Evolutionary conservation across 2,888 invertebrate genomes (phyloP).

Genomic region (Trilocha varians): DNA sequence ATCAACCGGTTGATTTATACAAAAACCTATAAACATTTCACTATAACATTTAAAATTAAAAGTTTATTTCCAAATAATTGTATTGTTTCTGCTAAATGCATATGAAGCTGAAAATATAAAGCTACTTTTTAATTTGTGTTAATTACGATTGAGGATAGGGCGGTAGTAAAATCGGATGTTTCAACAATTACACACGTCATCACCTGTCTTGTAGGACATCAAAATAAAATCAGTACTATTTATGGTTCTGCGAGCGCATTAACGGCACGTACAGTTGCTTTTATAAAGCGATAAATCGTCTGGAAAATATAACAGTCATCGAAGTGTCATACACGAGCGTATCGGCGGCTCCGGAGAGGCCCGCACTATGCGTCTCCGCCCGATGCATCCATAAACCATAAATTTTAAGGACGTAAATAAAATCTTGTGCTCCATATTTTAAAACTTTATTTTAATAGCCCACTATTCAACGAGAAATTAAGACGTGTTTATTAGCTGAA

Average conservation of each 20-base stretch:
- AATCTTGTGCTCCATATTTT: slow-evolving; percentile 67
- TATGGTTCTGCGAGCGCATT: slow-evolving; percentile 65
- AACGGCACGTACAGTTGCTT: slow-evolving; percentile 58
- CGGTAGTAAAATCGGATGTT: slow-evolving; percentile 48
- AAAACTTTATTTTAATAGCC: slow-evolving; percentile 69
- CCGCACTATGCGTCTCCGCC: slow-evolving; percentile 23
- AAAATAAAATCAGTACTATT: slow-evolving; percentile 71
- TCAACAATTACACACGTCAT: slow-evolving; percentile 65
- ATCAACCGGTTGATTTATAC: slow-evolving; percentile 53
- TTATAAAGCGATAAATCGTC: slow-evolving; percentile 72
- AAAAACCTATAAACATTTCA: slow-evolving; percentile 26
- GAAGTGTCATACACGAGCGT: slow-evolving; percentile 57
- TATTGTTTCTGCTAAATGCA: neutral
- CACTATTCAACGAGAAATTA: slow-evolving; percentile 67
- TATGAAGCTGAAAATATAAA: slow-evolving; percentile 19
- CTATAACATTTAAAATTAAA: slow-evolving; percentile 22
- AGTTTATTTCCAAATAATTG: slow-evolving; percentile 15
- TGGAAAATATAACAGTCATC: slow-evolving; percentile 71
- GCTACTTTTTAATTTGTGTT: slow-evolving; percentile 34
- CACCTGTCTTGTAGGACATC: slow-evolving; percentile 68
- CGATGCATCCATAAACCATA: slow-evolving; percentile 52
- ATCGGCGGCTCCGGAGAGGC: slow-evolving; percentile 17
- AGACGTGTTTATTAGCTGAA: slow-evolving; percentile 66
- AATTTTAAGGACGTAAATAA: slow-evolving; percentile 63
- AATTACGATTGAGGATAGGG: slow-evolving; percentile 55